phyloP scores from a whole-genome alignment of 2,888 invertebrate genomes.

The Allophyes oxyacanthae region DNA sequence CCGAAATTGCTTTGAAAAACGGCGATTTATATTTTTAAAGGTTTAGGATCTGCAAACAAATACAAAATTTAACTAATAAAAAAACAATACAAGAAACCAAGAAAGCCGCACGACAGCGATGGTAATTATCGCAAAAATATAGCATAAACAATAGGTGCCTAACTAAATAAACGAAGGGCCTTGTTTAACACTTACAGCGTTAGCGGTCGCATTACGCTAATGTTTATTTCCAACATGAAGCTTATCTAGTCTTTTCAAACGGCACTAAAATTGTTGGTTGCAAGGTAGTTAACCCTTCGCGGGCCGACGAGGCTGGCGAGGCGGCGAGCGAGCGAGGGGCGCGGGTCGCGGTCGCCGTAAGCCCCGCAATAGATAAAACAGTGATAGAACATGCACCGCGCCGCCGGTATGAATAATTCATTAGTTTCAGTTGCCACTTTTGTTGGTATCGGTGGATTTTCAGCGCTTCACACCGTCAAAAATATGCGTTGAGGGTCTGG shows the following conservation, averaged over 20 bases:
- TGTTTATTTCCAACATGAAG: conserved; percentile 83
- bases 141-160: conserved; percentile 49
- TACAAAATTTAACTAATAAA: conserved; percentile 6
- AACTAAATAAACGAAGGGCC: conserved; percentile 60
- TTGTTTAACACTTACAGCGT: conserved; percentile 77
- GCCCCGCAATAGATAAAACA: conserved; percentile 89
- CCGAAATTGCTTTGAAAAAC: conserved; percentile 18
- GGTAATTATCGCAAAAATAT: conserved; percentile 38
- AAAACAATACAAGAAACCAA: conserved; percentile 1
- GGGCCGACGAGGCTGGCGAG: conserved; percentile 56
- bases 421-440: conserved; percentile 89
- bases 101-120: background rate
- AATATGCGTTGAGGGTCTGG: conserved; percentile 84
- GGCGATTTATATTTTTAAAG: background rate
- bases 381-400: conserved; percentile 90
- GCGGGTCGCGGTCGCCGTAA: conserved; percentile 73
- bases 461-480: conserved; percentile 87
- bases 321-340: conserved; percentile 66
- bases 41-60: background rate
- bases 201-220: conserved; percentile 80
- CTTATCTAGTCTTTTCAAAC: conserved; percentile 86
- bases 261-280: conserved; percentile 84
- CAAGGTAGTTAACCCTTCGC: conserved; percentile 87
- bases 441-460: conserved; percentile 89
- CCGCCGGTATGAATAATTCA: conserved; percentile 89